Evolutionary conservation across 2,797 vertebrate genomes (phyloP).

Genomic region (Tiaroga cobitis): DNA sequence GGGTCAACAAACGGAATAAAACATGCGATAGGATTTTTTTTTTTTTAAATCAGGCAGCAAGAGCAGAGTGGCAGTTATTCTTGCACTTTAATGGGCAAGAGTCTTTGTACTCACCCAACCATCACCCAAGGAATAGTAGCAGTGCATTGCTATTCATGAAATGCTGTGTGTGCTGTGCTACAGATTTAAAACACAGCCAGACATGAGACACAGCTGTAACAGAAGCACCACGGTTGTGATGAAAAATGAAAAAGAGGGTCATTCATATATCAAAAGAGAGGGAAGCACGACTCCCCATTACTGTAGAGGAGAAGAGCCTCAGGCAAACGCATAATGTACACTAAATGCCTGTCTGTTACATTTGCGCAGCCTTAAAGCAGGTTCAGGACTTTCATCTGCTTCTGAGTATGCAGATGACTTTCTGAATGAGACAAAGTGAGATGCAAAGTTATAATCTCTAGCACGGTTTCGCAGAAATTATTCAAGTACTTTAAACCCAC

Average conservation of each 20-base stretch:
- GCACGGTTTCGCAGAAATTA: neutral
- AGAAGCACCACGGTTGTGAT: constrained; percentile 51
- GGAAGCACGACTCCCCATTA: constrained; percentile 63
- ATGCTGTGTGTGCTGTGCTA: constrained; percentile 64
- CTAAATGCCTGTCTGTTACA: constrained; percentile 63
- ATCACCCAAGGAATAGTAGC: constrained; percentile 17
- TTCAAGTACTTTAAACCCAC: neutral
- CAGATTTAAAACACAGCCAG: constrained; percentile 42
- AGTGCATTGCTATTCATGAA: constrained; percentile 80
- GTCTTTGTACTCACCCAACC: constrained; percentile 45
- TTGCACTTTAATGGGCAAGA: constrained; percentile 44
- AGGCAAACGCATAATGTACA: constrained; percentile 65
- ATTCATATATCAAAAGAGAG: constrained; percentile 69
- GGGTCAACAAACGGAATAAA: constrained; percentile 38
- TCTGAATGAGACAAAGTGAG: constrained; percentile 9
- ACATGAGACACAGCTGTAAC: constrained; percentile 44
- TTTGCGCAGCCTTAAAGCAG: constrained; percentile 22
- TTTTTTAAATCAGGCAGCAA: neutral
- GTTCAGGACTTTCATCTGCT: constrained; percentile 34
- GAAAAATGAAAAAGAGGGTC: constrained; percentile 62
- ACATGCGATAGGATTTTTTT: constrained; percentile 5
- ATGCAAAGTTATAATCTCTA: neutral
- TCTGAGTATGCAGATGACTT: constrained; percentile 24
- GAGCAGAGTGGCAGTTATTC: constrained; percentile 17
- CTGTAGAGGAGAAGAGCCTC: constrained; percentile 53